Evolutionary conservation across 2,113 vertebrate species (phyloP), one percentile per base, ranked within the genome.

Genomic region (Acinonyx jubatus): DNA sequence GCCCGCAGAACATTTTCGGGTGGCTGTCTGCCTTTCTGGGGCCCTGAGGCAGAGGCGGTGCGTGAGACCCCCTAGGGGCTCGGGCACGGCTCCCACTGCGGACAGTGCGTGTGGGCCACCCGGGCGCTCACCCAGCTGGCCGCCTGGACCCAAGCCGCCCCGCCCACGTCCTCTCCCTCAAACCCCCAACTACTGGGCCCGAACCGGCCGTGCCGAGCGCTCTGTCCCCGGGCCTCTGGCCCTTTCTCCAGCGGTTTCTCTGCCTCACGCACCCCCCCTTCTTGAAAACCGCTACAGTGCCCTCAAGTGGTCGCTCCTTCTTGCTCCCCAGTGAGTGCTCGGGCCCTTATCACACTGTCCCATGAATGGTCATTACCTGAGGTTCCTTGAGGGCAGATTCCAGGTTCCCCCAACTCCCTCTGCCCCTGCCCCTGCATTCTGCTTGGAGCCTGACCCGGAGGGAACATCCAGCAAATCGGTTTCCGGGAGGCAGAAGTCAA

Each of bases 81-180:
- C 31, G 11, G 85, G 25, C 63, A 4, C 0, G 4, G 66, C 33
- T 41, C n/a, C 12, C 25, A 1, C 25, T 14, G 18, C 0, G 13
- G 69, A 23, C 66, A 9, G 85, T 0, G 52, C 27, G 8, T 13
- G 36, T 8, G 25, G 4, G 69, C 36, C 33, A n/a, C 52, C 14
- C 0, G 21, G 7, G 33, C 9, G n/a, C 81, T 29, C n/a, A 61
- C 23, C 4, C 25, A 61, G 13, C 31, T 18, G 23, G 55, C 55
- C 16, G 25, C 38, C 52, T 15, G 69, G 52, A 29, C 86, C 36
- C 3, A 2, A 18, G 41, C 11, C 3, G 73, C 7, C 73, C 21
- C 3, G 48, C 31, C 13, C 55, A 12, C 55, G 7, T 45, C 33
- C 41, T 2, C 19, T n/a, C 14, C 15, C 31, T 31, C 1, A 1